Evolutionary conservation across 1,140 invertebrate genomes (phyloP).

Genomic region (Leguminivora glycinivorella): DNA sequence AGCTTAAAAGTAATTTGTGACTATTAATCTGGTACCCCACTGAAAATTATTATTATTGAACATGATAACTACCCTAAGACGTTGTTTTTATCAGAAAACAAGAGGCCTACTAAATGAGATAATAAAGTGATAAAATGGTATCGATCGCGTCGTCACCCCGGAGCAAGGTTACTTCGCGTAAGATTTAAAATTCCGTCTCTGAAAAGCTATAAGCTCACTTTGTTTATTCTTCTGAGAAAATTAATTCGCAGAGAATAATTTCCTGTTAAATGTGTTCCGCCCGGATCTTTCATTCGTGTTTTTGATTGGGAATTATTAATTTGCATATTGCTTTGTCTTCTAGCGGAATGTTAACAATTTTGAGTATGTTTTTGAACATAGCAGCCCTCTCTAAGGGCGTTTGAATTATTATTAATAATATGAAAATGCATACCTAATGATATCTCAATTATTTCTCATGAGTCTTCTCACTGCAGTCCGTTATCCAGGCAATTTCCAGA

Average conservation of each 20-base stretch:
- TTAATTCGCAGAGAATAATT: slow-evolving; percentile 35
- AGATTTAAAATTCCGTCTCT: slow-evolving; percentile 51
- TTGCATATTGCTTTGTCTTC: slow-evolving; percentile 1
- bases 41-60: not conserved
- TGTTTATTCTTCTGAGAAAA: slow-evolving; percentile 46
- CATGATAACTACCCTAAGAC: not conserved
- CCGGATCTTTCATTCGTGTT: slow-evolving; percentile 16
- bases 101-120: slow-evolving; percentile 17
- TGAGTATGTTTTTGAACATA: not conserved
- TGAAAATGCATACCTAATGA: slow-evolving; percentile 16
- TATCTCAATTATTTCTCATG: slow-evolving; percentile 15
- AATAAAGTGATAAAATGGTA: slow-evolving; percentile 28
- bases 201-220: slow-evolving; percentile 37
- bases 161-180: slow-evolving; percentile 50
- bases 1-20: too few relatives aligned
- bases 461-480: not conserved
- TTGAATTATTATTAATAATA: not conserved
- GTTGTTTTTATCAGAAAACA: not conserved
- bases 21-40: too few relatives aligned
- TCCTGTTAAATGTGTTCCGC: slow-evolving; percentile 5
- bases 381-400: not conserved
- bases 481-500: slow-evolving; percentile 5
- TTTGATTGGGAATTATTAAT: slow-evolving; percentile 22
- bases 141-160: slow-evolving; percentile 33
- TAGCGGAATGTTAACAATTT: not conserved